phyloP scores from a whole-genome alignment of 1,140 invertebrate species.

The Caenorhabditis briggsae region DNA sequence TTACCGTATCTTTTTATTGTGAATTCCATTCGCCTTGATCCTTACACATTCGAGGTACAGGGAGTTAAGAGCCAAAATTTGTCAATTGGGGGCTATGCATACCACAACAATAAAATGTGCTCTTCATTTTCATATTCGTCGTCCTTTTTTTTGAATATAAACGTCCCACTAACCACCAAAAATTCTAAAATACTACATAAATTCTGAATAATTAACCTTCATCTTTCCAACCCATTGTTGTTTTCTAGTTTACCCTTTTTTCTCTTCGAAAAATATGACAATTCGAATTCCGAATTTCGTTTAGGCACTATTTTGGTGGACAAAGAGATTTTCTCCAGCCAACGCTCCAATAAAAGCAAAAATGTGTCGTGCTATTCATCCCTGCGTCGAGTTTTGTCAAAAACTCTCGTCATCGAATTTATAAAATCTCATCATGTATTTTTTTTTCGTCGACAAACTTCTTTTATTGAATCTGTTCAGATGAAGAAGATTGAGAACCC shows the following conservation, averaged over 20 bases:
- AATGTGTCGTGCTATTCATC: conserved; percentile 31
- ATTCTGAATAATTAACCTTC: neutral
- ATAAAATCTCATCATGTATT: neutral
- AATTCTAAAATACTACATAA: no score
- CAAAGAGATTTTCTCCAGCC: neutral
- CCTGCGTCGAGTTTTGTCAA: neutral
- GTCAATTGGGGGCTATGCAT: no score
- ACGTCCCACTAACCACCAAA: no score
- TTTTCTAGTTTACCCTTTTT: neutral
- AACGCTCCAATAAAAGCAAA: neutral
- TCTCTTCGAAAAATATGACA: neutral
- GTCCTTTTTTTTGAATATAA: no score
- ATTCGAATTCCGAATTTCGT: neutral
- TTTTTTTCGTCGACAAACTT: neutral
- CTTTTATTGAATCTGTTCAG: conserved; percentile 39
- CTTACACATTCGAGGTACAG: no score
- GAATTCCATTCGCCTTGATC: no score
- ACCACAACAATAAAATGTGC: no score
- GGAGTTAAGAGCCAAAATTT: no score
- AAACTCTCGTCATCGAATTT: neutral
- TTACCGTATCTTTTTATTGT: no score
- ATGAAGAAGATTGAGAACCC: neutral
- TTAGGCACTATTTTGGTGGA: no score
- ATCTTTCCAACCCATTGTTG: neutral
- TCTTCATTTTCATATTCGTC: no score